Evolutionary conservation across 37 sponge, comb jelly and placozoan species (phyloP).

Genomic region (Chondrosia reniformis): DNA sequence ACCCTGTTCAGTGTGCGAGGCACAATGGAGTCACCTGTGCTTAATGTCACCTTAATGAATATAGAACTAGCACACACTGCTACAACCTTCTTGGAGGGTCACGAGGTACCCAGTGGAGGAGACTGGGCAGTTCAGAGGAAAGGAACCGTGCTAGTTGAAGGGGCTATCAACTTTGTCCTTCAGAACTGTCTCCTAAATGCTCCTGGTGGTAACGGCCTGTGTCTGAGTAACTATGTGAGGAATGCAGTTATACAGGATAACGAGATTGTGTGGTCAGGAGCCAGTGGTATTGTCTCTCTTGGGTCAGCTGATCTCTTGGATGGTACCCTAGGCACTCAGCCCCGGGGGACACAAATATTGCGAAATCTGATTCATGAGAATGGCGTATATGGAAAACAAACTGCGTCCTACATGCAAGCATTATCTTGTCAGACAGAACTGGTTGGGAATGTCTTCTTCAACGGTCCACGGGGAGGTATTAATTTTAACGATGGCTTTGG

Average conservation of each 20-base stretch:
- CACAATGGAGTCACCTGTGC: conserved; percentile 24
- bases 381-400: conserved; percentile 65
- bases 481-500: conserved; percentile 88
- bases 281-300: conserved; percentile 18
- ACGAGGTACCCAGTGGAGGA: conserved; percentile 66
- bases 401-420: conserved; percentile 57
- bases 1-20: conserved; percentile 29
- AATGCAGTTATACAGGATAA: conserved; percentile 26
- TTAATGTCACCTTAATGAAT: conserved; percentile 18
- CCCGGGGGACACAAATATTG: conserved; percentile 39
- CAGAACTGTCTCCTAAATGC: conserved; percentile 37
- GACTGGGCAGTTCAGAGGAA: conserved; percentile 47
- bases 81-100: conserved; percentile 47
- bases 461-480: conserved; percentile 78
- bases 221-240: conserved; percentile 43
- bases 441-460: conserved; percentile 69
- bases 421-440: conserved; percentile 52
- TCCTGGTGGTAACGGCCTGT: conserved; percentile 59
- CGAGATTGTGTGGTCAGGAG: conserved; percentile 49
- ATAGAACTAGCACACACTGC: conserved; percentile 56
- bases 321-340: conserved; percentile 64
- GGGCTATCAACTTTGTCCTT: conserved; percentile 23
- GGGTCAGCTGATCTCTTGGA: conserved; percentile 45
- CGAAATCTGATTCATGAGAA: conserved; percentile 65
- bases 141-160: conserved; percentile 61